Evolutionary conservation across 2,113 vertebrate genomes (phyloP), one percentile per base, ranked within the genome.

Genomic region (Ceuthmochares aereus): DNA sequence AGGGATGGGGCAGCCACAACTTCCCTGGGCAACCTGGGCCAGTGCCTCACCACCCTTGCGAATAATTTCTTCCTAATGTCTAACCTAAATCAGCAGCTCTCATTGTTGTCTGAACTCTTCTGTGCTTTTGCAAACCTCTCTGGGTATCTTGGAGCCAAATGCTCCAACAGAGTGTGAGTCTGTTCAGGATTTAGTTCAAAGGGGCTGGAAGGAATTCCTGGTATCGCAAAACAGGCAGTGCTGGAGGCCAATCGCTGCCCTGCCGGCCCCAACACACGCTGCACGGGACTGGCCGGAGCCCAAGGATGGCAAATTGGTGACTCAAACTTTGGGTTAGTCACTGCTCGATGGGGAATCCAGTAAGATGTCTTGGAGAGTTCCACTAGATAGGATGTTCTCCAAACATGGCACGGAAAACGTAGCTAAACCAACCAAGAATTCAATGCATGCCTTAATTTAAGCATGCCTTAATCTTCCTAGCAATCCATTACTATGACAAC

Each of bases 401-500:
- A 96, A 97, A 96, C 90, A 96, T 91, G 96, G 95, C 93, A 95
- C 95, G 78, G 84, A 88, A 91, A 96, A 67, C 95, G 72, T 49
- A 94, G 91, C 91, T 90, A 67, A 91, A 94, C 66, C 89, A 88
- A 74, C 89, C 6, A 75, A 88, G 96, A 90, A 95, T 94, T 93
- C 78, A 64, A 36, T 27, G 89, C 81, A 80, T 90, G 94, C 81
- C 81, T 95, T 92, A 85, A 93, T 83, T 95, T 93, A 89, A 93
- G 81, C 80, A 42, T 67, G 90, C 66, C 84, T 89, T 96, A 89
- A 93, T 94, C 95, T 80, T 84, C 81, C 75, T 75, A 63, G 89
- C 78, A 78, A 80, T 91, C 87, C 70, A 90, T 96, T 94, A 26
- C 92, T 91, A 91, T 93, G 95, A 93, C 96, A 94, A 95, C 94